Evolutionary conservation across 2,113 vertebrate species (phyloP), one percentile per base, ranked within the genome.

Genomic region (Microcebus griseorufus): DNA sequence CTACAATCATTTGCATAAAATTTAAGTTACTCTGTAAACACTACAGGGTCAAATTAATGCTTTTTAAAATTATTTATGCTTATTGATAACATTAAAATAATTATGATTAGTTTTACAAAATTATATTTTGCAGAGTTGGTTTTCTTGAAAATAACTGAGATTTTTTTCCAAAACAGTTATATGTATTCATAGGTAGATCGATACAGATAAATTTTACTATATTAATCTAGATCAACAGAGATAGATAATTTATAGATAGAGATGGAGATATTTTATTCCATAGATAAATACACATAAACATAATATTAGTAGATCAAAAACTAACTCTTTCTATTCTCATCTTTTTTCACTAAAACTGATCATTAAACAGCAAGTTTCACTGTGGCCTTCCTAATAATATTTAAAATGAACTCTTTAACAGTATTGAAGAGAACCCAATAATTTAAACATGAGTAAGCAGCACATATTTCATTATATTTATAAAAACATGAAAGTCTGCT

Each of bases 71-170:
- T 76, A 60, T 6, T 14, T 64, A 11, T 60, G 60, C 6, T 55
- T 84, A 45, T 72, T 65, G 84, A 69, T 53, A 73, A 88, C 76
- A 11, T 53, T 90, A 84, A 84, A 88, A 85, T 81, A 94, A 37
- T 72, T 69, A 89, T 48, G 2, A 42, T 67, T 81, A 53, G 1
- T 14, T 85, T 69, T 90, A 20, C 84, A 67, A 84, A 76, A 81
- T 88, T 90, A 62, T 73, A 16, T 82, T 89, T 97, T 81, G 11
- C 45, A 48, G 34, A 62, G 10, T 55, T 83, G 10, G 32, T 96
- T 95, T 58, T 60, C 51, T 75, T 92, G 17, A 67, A 94, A 93
- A 88, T 91, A 76, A 83, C 25, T 80, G 42, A 88, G 39, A 62
- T 79, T 7, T 4, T 20, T 87, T 93, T 84, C 80, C 9, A 93